Evolutionary conservation across 2,113 vertebrate genomes (phyloP).

Genomic region (Galbula dea): DNA sequence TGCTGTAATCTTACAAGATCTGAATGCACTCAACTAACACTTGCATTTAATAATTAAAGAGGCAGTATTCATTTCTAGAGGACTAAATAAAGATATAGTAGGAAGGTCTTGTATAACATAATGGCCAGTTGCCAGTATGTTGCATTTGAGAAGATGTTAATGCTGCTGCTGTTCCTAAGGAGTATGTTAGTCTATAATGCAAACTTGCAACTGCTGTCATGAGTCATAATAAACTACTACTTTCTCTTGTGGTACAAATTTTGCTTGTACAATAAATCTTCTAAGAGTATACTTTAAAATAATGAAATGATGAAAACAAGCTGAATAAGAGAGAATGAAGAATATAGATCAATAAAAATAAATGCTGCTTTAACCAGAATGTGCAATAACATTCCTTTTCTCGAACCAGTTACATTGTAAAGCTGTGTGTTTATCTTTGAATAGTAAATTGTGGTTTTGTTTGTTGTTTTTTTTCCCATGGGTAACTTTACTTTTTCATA

Average conservation of each 20-base stretch:
- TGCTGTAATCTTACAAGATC: conserved; percentile 36
- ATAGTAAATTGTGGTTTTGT: neutral
- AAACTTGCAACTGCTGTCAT: neutral
- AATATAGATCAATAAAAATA: neutral
- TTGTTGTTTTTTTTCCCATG: neutral
- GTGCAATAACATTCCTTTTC: neutral
- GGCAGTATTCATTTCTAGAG: conserved; percentile 73
- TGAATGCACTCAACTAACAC: conserved; percentile 39
- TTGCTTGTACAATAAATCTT: neutral
- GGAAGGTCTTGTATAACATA: neutral
- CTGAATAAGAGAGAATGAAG: neutral
- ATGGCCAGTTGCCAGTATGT: neutral
- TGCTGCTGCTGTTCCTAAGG: neutral
- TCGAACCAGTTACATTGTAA: neutral
- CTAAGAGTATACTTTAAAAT: neutral
- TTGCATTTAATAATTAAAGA: conserved; percentile 64
- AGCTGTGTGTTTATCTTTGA: neutral
- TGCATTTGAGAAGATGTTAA: neutral
- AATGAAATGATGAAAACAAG: neutral
- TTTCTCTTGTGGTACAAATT: neutral
- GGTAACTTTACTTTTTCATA: neutral
- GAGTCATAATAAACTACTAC: neutral
- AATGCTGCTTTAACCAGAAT: neutral
- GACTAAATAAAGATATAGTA: conserved; percentile 31
- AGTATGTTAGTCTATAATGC: neutral